phyloP scores from a whole-genome alignment of 2,888 invertebrate genomes.

The Achlya flavicornis region DNA sequence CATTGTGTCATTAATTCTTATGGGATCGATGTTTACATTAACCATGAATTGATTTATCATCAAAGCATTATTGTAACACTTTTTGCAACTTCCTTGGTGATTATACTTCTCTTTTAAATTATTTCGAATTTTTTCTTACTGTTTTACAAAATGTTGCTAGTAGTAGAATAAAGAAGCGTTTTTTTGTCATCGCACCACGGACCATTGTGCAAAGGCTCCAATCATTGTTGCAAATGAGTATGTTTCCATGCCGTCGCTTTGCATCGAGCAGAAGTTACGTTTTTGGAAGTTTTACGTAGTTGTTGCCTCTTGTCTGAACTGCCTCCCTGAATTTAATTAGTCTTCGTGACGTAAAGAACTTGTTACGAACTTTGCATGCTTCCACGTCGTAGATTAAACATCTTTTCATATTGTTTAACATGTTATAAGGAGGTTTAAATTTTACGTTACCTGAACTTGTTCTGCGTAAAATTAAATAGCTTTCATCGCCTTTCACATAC shows the following conservation, averaged over 20 bases:
- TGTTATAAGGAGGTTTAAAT: not conserved
- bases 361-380: not conserved
- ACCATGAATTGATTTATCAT: too few species aligned
- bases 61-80: too few species aligned
- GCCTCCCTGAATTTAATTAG: constrained; percentile 1
- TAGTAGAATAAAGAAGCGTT: not conserved
- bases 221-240: constrained; percentile 37
- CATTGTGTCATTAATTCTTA: too few species aligned
- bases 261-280: constrained; percentile 4
- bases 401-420: constrained; percentile 3
- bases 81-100: too few species aligned
- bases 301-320: constrained; percentile 3
- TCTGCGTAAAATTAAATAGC: not conserved
- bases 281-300: constrained; percentile 4
- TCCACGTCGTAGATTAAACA: not conserved
- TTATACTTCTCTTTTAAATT: too few species aligned
- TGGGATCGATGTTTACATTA: too few species aligned
- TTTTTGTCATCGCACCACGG: not conserved
- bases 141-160: too few species aligned
- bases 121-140: too few species aligned
- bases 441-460: not conserved
- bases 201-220: constrained; percentile 21
- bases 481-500: not conserved
- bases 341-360: not conserved
- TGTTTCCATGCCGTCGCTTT: constrained; percentile 10